Percentiles rank a stretch among this genome's conserved stretches.
Conservation (phyloP, 1,140 invertebrate genomes). For the Globodera rostochiensis region DNA sequence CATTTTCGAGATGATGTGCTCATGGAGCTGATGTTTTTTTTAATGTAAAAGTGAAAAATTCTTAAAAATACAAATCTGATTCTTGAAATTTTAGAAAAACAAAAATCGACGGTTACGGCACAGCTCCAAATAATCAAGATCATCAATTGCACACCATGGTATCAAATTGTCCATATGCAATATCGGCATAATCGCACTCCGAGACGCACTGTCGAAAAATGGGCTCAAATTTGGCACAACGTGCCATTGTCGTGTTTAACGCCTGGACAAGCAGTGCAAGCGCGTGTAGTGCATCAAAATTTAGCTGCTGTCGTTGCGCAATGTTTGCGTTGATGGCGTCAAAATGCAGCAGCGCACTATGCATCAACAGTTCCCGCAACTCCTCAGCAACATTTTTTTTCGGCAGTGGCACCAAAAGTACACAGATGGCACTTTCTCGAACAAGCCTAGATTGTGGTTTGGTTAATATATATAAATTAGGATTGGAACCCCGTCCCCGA, state of each 20-base stretch:
- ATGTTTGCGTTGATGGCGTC: constrained; percentile 26
- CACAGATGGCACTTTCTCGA: constrained; percentile 58
- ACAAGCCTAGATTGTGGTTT: constrained; percentile 30
- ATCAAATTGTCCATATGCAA: constrained; percentile 59
- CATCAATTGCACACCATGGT: constrained; percentile 40
- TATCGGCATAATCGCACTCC: constrained; percentile 52
- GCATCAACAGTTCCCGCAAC: constrained; percentile 6
- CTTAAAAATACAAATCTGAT: background rate
- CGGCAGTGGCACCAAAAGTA: constrained; percentile 15
- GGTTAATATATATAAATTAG: no score
- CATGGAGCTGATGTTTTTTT: constrained; percentile 42
- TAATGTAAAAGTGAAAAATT: background rate
- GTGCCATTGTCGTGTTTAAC: constrained; percentile 55
- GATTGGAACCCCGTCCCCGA: no score
- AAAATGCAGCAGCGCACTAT: constrained; percentile 27
- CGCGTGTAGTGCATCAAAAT: constrained; percentile 52
- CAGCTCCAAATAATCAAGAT: background rate
- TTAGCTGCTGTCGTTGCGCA: background rate
- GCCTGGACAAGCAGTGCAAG: constrained; percentile 47
- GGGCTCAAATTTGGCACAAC: constrained; percentile 56
- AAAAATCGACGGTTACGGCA: background rate
- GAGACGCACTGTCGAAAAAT: constrained; percentile 50
- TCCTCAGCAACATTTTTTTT: constrained; percentile 5
- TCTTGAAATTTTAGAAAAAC: no score
- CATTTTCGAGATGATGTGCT: constrained; percentile 59